Evolutionary conservation across 2,113 vertebrate genomes (phyloP).

Genomic region (Albula glossodonta): DNA sequence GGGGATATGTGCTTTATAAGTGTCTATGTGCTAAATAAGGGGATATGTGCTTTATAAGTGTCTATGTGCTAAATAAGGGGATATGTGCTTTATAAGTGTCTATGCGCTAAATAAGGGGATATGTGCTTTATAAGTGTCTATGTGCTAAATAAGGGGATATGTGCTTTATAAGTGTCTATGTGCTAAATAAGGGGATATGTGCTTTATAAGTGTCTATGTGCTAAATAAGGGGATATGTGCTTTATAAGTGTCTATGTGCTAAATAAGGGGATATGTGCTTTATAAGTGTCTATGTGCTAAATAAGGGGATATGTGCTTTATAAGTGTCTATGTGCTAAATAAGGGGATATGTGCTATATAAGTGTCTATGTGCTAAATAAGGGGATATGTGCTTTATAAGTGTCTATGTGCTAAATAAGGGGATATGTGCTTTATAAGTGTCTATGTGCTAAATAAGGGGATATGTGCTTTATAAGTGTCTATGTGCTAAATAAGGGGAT

Average conservation of each 20-base stretch:
- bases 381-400: background rate
- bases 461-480: background rate
- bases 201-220: background rate
- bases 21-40: background rate
- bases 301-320: background rate
- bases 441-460: background rate
- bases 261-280: background rate
- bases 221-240: background rate
- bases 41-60: background rate
- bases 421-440: background rate
- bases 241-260: background rate
- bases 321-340: background rate
- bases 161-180: background rate
- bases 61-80: background rate
- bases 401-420: background rate
- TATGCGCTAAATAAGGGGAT: background rate
- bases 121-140: background rate
- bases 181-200: background rate
- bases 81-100: background rate
- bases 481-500: background rate
- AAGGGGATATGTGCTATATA: background rate
- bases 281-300: background rate
- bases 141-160: background rate
- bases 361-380: background rate
- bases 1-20: background rate